Evolutionary conservation across 2,888 invertebrate genomes (phyloP).

Genomic region (Dinocampus coccinellae): DNA sequence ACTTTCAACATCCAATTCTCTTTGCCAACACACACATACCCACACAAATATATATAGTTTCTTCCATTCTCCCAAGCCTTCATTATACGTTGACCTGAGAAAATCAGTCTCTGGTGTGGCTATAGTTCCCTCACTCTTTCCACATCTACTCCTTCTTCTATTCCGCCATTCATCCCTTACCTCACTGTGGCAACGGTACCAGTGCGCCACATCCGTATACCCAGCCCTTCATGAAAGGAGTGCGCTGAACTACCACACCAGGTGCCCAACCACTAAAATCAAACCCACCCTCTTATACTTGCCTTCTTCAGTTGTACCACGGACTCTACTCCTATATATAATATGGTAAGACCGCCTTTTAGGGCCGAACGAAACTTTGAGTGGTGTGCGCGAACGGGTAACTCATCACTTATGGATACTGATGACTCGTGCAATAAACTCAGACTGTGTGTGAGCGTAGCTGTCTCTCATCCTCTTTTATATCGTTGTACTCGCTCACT

Average conservation of each 20-base stretch:
- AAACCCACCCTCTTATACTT: constrained; percentile 46
- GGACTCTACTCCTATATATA: constrained; percentile 20
- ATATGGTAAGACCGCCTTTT: constrained; percentile 33
- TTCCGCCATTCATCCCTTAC: constrained; percentile 45
- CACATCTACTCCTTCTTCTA: constrained; percentile 32
- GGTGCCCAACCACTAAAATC: constrained; percentile 60
- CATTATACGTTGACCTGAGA: constrained; percentile 70
- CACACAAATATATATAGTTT: no score
- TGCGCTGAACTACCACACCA: constrained; percentile 64
- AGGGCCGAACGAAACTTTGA: constrained; percentile 33
- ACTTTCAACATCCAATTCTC: constrained; percentile 33
- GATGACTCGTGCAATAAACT: constrained; percentile 80
- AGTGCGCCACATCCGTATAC: constrained; percentile 46
- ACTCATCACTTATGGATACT: constrained; percentile 84
- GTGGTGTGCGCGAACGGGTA: constrained; percentile 52
- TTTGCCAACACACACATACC: constrained; percentile 19
- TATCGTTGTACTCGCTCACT: constrained; percentile 41
- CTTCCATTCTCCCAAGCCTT: constrained; percentile 55
- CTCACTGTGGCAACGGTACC: constrained; percentile 33
- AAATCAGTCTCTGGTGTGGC: constrained; percentile 63
- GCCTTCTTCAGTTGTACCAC: constrained; percentile 20
- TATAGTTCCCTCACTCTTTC: constrained; percentile 31
- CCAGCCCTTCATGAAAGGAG: constrained; percentile 46
- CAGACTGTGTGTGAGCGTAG: constrained; percentile 57
- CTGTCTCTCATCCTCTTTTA: constrained; percentile 43